Evolutionary conservation across 2,113 vertebrate species (phyloP), one percentile per base, ranked within the genome.

Genomic region (Aspiorhynchus laticeps): DNA sequence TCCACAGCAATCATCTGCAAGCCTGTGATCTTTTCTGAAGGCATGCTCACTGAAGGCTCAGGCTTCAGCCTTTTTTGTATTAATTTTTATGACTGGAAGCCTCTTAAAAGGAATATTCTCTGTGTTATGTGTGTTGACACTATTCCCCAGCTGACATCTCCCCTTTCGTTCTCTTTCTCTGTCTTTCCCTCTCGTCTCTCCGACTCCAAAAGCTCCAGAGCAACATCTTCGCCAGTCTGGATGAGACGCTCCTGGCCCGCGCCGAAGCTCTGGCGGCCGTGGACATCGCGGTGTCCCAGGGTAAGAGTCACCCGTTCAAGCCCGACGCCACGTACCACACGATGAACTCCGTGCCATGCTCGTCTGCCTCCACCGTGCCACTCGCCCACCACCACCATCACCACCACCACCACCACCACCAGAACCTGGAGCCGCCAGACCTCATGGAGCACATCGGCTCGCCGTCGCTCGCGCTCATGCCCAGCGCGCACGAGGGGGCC

Each of bases 281-380:
- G 93, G 98, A 98, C 94, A 98, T 98, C 93, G 98, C 97, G 7
- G 97, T 98, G 93, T 97, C 97, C 90, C 97, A 98, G 94, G 95
- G 96, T 95, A 98, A 98, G 96, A 97, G 96, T 92, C 97, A 99
- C 91, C 97, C 97, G 19, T 98, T 96, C 96, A 98, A 98, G 92
- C 97, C 97, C 85, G 97, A 98, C 93, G 97, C 97, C 91, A 98
- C 97, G 56, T 98, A 98, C 94, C 97, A 97, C 95, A 98, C 96
- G 85, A 98, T 98, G 97, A 98, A 96, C 95, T 97, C 96, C 89
- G 97, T 98, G 93, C 96, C 95, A 6, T 98, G 97, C 95, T 94
- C 96, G 85, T 97, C 97, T 79, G 96, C 93, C 12, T 97, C 97
- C 92, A 97, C 96, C 21, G 97, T 97, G 75, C 97, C 98, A 2